Evolutionary conservation across 2,113 vertebrate species (phyloP).

Genomic region (Dermatemys mawii): DNA sequence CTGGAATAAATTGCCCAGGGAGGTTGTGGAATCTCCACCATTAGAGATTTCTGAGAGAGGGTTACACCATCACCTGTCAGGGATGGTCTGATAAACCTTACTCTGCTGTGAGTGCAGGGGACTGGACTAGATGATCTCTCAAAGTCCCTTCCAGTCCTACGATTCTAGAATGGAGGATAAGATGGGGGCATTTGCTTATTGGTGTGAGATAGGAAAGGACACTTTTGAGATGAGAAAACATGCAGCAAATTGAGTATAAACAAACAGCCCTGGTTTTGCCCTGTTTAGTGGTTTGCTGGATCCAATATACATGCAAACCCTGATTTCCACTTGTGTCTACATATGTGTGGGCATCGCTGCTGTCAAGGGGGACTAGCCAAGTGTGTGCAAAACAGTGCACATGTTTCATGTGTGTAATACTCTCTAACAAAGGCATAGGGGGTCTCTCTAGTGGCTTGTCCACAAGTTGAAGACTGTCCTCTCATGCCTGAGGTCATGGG

Average conservation of each 20-base stretch:
- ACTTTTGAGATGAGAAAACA: background rate
- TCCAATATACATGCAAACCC: background rate
- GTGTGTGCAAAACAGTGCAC: background rate
- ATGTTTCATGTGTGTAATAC: background rate
- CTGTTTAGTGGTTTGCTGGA: background rate
- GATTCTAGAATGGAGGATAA: background rate
- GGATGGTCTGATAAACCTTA: too few relatives aligned
- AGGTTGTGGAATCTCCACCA: too few relatives aligned
- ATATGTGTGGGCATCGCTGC: background rate
- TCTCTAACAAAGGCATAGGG: background rate
- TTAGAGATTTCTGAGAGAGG: too few relatives aligned
- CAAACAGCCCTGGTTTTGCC: background rate
- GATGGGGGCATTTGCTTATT: background rate
- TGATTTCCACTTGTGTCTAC: background rate
- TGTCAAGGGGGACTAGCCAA: background rate
- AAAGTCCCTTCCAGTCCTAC: too few relatives aligned
- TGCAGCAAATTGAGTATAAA: background rate
- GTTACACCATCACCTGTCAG: too few relatives aligned
- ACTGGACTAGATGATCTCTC: too few relatives aligned
- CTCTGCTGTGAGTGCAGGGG: too few relatives aligned
- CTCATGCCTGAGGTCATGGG: background rate
- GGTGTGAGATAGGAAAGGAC: rapidly evolving
- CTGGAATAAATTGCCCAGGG: too few relatives aligned
- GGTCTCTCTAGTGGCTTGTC: background rate
- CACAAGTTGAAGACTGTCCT: background rate